Percentiles rank a stretch among this genome's conserved stretches.
Evolutionary conservation across 2,888 invertebrate genomes (phyloP).

Genomic region (Andrena flavipes): DNA sequence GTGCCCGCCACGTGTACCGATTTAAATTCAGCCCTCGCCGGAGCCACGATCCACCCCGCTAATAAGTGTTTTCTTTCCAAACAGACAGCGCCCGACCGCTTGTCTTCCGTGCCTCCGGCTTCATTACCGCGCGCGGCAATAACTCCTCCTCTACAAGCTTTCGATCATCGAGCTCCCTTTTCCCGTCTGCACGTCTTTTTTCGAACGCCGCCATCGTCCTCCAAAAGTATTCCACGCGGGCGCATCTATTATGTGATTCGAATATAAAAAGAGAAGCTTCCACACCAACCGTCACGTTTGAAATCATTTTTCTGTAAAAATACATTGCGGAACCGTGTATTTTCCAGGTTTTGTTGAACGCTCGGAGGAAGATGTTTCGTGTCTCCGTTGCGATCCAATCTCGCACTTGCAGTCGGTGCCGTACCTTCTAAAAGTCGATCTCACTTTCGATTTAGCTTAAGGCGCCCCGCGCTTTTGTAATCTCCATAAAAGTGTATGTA

Average conservation of each 20-base stretch:
- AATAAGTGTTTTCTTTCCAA: constrained; percentile 68
- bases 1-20: constrained; percentile 58
- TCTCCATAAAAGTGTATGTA: constrained; percentile 19
- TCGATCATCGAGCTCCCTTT: constrained; percentile 35
- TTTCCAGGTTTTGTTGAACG: too few relatives aligned
- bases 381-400: neutral
- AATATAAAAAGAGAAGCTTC: neutral
- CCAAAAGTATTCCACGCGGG: neutral
- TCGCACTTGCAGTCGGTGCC: neutral
- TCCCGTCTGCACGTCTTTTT: neutral
- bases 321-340: too few relatives aligned
- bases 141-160: constrained; percentile 39
- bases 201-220: neutral
- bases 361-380: neutral
- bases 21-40: constrained; percentile 64
- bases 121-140: constrained; percentile 55
- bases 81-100: constrained; percentile 55
- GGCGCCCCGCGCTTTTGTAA: constrained; percentile 7
- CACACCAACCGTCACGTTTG: neutral
- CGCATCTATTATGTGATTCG: neutral
- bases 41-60: constrained; percentile 57
- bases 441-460: constrained; percentile 2
- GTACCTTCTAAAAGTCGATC: neutral
- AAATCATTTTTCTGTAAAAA: too few relatives aligned
- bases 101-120: constrained; percentile 45